Base-by-base conservation (phyloP, 2,888 invertebrate species). In the Carcina quercana region DNA sequence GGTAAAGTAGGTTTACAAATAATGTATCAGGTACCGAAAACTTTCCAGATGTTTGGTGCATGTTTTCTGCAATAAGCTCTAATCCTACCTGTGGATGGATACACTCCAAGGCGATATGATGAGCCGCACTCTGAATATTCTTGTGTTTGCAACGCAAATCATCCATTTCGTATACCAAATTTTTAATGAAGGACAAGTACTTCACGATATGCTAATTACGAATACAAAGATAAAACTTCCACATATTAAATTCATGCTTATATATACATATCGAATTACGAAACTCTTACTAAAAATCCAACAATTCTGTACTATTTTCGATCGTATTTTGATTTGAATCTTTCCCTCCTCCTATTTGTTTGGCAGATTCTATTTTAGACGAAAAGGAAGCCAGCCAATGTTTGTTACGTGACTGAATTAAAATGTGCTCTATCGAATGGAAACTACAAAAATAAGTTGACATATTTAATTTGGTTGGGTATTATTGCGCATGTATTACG, bases 71-170 rank as follows among this genome's bases (percentile, higher is more conserved):
- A 7, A 5, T 17, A 5, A 17, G 14, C 3, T 14, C 4, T n/a
- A 8, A 6, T 10, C 11, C 31, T 62, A 80, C 80, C 76, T 80
- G 79, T 36, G 79, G 70, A 51, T 79, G 66, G 25, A 80, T 73
- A 43, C 74, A 80, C 35, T 82, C 82, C 38, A 82, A 42, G 13
- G 75, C 78, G 28, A 79, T 80, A 40, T 82, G 78, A 45, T 82
- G 82, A 15, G 82, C 71, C 14, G 79, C 67, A 52, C 40, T 76
- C 40, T 78, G 80, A 33, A 78, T 57, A 7, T 66, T 47, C 43
- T 76, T 82, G 42, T 78, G 74, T 59, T 78, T 80, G 11, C 64
- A 61, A 13, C 73, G 59, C 34, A 73, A 38, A 40, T 82, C 82
- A 47, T 82, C 82, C 82, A 82, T 82, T 43, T 38, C 32, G 28